A percentile compares a stretch with the other conserved stretches of the same genome.
phyloP scores from a whole-genome alignment of 2,888 invertebrate species.

The Mesopsocus fuscifrons region DNA sequence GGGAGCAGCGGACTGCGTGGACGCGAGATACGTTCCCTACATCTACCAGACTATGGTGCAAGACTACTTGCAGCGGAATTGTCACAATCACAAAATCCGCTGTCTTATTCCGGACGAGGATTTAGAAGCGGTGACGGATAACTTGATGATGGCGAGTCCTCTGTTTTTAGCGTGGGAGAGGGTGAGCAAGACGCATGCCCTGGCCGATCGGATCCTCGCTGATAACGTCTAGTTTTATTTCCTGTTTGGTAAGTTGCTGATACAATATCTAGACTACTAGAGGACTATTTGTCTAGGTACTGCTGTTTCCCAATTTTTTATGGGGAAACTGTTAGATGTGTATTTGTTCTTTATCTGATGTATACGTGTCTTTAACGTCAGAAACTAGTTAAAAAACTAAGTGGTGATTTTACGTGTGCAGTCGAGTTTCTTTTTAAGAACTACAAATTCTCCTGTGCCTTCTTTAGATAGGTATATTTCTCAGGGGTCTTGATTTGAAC shows the following conservation, averaged over 20 bases:
- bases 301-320: too few species aligned
- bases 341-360: too few species aligned
- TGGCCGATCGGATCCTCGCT: not conserved
- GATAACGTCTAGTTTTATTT: not conserved
- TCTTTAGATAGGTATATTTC: too few species aligned
- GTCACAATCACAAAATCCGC: conserved; percentile 10
- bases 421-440: too few species aligned
- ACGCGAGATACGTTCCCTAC: conserved; percentile 10
- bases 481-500: too few species aligned
- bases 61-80: conserved; percentile 9
- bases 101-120: conserved; percentile 13
- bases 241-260: not conserved
- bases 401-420: too few species aligned
- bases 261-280: too few species aligned
- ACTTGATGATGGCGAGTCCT: conserved; percentile 1
- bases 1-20: not conserved
- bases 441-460: too few species aligned
- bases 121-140: not conserved
- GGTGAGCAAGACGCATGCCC: conserved; percentile 7
- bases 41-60: conserved; percentile 12
- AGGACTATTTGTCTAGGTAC: too few species aligned
- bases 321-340: too few species aligned
- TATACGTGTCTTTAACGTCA: too few species aligned
- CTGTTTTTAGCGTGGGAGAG: conserved; percentile 9
- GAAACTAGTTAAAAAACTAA: too few species aligned